These are phyloP conservation scores for Mimumesa dahlbomi DNA, from an alignment of 2,888 invertebrate species.

Conservation along the genomic window DNA sequence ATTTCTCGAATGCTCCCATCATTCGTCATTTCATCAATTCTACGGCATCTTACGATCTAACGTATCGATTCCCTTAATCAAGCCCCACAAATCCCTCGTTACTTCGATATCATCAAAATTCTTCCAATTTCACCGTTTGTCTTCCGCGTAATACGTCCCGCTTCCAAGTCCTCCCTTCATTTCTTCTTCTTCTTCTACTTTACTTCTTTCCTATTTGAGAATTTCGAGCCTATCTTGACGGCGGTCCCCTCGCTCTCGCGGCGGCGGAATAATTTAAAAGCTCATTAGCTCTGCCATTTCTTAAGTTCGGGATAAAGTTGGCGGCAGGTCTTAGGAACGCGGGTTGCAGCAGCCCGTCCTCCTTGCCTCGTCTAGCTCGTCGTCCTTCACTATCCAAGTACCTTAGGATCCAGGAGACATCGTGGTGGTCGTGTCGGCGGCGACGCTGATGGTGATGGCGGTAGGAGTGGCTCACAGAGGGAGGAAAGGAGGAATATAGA, in stretches of 20 bases:
- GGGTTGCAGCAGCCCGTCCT: slow-evolving; percentile 23
- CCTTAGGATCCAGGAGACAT: slow-evolving; percentile 52
- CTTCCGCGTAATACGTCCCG: neutral
- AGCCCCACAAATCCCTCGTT: no score
- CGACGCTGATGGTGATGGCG: slow-evolving; percentile 65
- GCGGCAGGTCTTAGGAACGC: slow-evolving; percentile 51
- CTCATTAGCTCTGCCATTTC: slow-evolving; percentile 78
- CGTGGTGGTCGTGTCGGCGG: slow-evolving; percentile 64
- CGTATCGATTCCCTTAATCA: no score
- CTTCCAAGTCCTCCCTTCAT: slow-evolving; percentile 18
- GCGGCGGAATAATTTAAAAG: slow-evolving; percentile 76
- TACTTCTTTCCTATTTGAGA: slow-evolving; percentile 25
- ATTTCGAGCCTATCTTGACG: slow-evolving; percentile 54
- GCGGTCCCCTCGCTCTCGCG: slow-evolving; percentile 29
- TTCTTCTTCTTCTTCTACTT: slow-evolving; percentile 5
- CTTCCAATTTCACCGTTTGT: neutral
- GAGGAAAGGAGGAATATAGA: slow-evolving; percentile 54
- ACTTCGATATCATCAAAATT: neutral
- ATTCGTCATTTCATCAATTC: no score
- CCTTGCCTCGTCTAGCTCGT: slow-evolving; percentile 38
- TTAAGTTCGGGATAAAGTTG: slow-evolving; percentile 75
- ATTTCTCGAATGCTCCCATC: no score
- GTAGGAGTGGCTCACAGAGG: slow-evolving; percentile 62
- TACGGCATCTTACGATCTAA: no score
- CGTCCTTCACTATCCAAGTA: slow-evolving; percentile 44